These are phyloP conservation scores for Eulemur mongoz DNA, from an alignment of 2,797 vertebrate species.

Conservation along the genomic window DNA sequence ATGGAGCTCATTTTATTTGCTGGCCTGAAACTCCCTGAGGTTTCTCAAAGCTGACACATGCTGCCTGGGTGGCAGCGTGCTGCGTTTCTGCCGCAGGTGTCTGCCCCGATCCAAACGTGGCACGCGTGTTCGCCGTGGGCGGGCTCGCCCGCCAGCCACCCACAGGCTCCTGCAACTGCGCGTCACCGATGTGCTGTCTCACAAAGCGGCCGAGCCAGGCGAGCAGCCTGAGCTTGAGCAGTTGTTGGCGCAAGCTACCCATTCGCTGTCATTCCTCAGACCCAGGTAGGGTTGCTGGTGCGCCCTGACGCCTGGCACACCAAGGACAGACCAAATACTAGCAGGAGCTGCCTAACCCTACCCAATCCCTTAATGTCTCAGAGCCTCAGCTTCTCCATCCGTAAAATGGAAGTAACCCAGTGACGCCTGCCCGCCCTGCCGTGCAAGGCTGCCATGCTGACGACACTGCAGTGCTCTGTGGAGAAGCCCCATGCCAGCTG, in stretches of 20 bases:
- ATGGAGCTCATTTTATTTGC: conserved; percentile 71
- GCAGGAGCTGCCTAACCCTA: not conserved
- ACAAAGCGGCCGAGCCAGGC: not conserved
- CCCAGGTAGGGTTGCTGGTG: too few relatives aligned
- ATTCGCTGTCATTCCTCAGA: not conserved
- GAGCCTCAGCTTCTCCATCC: not conserved
- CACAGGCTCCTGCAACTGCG: fast-evolving
- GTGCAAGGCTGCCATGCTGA: not conserved
- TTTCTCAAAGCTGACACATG: conserved; percentile 49
- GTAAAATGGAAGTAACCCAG: not conserved
- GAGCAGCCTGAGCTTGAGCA: not conserved
- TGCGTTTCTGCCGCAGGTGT: not conserved
- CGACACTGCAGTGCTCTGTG: not conserved
- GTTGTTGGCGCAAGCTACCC: not conserved
- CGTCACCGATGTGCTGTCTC: too few relatives aligned
- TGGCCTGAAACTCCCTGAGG: conserved; percentile 46
- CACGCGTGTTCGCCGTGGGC: not conserved
- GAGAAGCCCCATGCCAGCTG: not conserved
- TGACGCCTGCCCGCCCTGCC: not conserved
- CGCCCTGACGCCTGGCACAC: not conserved
- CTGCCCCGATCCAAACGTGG: not conserved
- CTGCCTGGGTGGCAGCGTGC: not conserved
- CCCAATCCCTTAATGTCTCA: not conserved
- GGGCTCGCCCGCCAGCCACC: not conserved
- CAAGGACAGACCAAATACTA: fast-evolving